These are phyloP conservation scores for Podabrus alpinus DNA, from an alignment of 2,888 invertebrate genomes.

Conservation along the genomic window DNA sequence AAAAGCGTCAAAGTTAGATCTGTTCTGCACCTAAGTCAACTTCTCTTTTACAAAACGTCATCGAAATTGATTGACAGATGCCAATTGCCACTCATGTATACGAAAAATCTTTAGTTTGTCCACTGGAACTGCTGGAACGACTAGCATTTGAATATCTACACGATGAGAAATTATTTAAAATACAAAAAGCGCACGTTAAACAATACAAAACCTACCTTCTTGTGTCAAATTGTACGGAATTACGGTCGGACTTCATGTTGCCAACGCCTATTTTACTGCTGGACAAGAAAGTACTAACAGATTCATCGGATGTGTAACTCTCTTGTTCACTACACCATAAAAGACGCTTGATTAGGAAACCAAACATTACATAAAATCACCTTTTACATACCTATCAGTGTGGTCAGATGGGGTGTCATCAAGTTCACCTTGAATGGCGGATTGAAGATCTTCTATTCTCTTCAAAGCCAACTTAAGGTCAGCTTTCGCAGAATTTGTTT, in stretches of 20 bases:
- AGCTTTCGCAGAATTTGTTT: slow-evolving; percentile 71
- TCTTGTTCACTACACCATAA: slow-evolving; percentile 61
- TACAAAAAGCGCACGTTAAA: not conserved
- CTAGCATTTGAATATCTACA: slow-evolving; percentile 44
- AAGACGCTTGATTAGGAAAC: not conserved
- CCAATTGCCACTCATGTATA: slow-evolving; percentile 55
- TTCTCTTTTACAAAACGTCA: slow-evolving; percentile 51
- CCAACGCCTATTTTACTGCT: slow-evolving; percentile 60
- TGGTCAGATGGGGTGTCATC: slow-evolving; percentile 69
- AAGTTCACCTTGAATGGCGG: slow-evolving; percentile 87
- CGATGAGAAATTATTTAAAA: not conserved
- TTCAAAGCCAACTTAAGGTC: slow-evolving; percentile 88
- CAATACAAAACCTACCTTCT: slow-evolving; percentile 12
- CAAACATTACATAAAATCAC: not conserved
- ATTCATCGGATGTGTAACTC: slow-evolving; percentile 69
- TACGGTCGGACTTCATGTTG: slow-evolving; percentile 16
- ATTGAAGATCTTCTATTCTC: slow-evolving; percentile 88
- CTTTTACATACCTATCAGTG: slow-evolving; percentile 63
- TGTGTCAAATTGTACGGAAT: slow-evolving; percentile 16
- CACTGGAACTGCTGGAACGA: slow-evolving; percentile 49
- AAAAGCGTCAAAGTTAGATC: not conserved
- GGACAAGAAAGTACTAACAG: slow-evolving; percentile 66
- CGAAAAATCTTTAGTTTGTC: slow-evolving; percentile 48
- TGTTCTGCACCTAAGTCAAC: not conserved
- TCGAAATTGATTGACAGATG: slow-evolving; percentile 52